Evolutionary conservation across 2,888 invertebrate species (phyloP), one percentile per base, ranked within the genome.

Genomic region (Agrotis puta): DNA sequence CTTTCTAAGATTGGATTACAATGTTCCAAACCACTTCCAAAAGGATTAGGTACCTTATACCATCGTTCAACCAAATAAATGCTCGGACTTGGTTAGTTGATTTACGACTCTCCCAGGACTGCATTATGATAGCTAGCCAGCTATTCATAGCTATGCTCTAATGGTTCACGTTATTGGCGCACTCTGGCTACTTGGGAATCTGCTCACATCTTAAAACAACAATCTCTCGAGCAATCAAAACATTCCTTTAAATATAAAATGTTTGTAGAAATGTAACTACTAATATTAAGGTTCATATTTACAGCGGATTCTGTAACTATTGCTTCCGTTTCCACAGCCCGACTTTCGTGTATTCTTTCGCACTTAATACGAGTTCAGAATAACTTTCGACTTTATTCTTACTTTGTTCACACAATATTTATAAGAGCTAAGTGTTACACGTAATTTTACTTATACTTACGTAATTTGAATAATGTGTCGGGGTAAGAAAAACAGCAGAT

Each of bases 391-490:
- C 53, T 72, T 70, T 70, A 65, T 80, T 70, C 50, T 69, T 27
- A 77, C 69, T 77, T 65, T 48, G 43, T 64, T 69, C 71, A 62
- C 81, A 68, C 59, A 81, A 59, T 77, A 72, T 79, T 79, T 68
- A 65, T 45, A 53, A 27, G 48, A 56, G 79, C 65, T 80, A 78
- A 80, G 82, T 82, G 80, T 78, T 70, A 68, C 74, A 77, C 48
- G 67, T 77, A 74, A 82, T 65, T 57, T 78, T 59, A 80, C 80
- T 80, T 77, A 77, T 45, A 65, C 67, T 59, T 79, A 65, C 67
- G 63, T 79, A 70, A 82, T 78, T 81, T 81, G 59, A 82, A 79
- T 82, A 74, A 81, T 78, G 82, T 66, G 70, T 69, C 50, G 18
- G 73, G 65, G 77, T 51, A 70, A 81, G 79, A 70, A 82, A 67